These are phyloP conservation scores for Cheilosia vernalis DNA, from an alignment of 2,888 invertebrate genomes.

Conservation along the genomic window DNA sequence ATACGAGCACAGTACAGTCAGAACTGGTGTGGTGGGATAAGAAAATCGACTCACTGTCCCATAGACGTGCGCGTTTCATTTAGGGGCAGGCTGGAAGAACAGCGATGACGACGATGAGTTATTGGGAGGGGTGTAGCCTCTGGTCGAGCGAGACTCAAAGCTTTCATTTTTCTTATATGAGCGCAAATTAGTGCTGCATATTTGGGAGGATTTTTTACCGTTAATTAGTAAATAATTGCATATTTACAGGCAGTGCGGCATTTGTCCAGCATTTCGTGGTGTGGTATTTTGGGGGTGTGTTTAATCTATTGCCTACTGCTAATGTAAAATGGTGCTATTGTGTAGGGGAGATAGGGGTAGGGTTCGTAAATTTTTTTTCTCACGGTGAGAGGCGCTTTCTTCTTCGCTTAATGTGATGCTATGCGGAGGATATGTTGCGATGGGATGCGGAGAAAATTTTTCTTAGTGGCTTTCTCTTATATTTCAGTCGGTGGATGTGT, in stretches of 20 bases:
- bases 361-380: conserved; percentile 17
- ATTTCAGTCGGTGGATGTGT: conserved; percentile 59
- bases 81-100: conserved; percentile 22
- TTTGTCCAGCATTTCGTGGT: neutral
- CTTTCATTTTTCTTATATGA: neutral
- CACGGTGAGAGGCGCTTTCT: conserved; percentile 58
- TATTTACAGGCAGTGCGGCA: conserved; percentile 42
- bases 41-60: conserved; percentile 32
- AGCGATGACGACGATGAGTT: neutral
- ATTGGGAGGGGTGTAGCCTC: conserved; percentile 47
- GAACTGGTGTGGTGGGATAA: conserved; percentile 15
- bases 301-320: conserved; percentile 37
- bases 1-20: conserved; percentile 8
- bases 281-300: conserved; percentile 61
- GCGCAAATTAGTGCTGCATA: conserved; percentile 54
- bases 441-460: conserved; percentile 63
- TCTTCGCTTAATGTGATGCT: conserved; percentile 72
- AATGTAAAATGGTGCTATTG: conserved; percentile 39
- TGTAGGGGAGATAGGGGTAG: conserved; percentile 2
- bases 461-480: conserved; percentile 71
- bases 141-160: neutral
- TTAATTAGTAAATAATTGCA: conserved; percentile 64
- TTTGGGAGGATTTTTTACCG: conserved; percentile 1
- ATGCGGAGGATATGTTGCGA: conserved; percentile 48
- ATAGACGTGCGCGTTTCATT: conserved; percentile 45